Evolutionary conservation across 2,888 invertebrate genomes (phyloP), one percentile per base, ranked within the genome.

Genomic region (Rambutsinella grinnellia): DNA sequence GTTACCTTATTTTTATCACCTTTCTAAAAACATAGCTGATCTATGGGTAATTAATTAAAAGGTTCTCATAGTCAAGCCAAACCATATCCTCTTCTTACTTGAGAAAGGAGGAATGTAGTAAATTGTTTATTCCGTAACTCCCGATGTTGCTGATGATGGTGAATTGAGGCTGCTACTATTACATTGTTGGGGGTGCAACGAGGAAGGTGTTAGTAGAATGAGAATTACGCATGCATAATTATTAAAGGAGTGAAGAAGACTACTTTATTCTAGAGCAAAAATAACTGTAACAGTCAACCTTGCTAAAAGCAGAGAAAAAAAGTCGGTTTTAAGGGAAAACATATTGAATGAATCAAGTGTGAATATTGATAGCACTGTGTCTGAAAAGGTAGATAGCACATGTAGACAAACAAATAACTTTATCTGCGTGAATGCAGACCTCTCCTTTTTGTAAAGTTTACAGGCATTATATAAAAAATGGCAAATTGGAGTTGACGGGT

Each of bases 1-100:
- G 54, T 61, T 61, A 36, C 13, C 47, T 17, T 49, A 28, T 13
- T 21, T 56, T 56, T 56, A 56, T 56, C 46, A 23, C 53, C 58
- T 24, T n/a, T n/a, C n/a, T n/a, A n/a, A n/a, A n/a, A n/a, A n/a
- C n/a, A 27, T 49, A 28, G 49, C 67, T 28, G 26, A 15, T 58
- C 24, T 68, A 57, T 47, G 28, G 57, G 72, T 51, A 72, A 72
- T 72, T 72, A 72, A 72, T 72, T 66, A 58, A 63, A 60, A 66
- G 60, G 65, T 66, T 72, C 65, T 66, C 66, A 72, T 65, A 60
- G 60, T 56, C 72, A 44, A 71, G 58, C 60, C 60, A 66, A 72
- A 58, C 53, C 60, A 65, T 66, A 72, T 72, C 72, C 72, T 46
- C 24, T 19, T 62, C 28, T 72, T 19, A 57, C 21, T 26, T 61